phyloP scores from a whole-genome alignment of 1,140 invertebrate genomes.

The Amyelois transitella region DNA sequence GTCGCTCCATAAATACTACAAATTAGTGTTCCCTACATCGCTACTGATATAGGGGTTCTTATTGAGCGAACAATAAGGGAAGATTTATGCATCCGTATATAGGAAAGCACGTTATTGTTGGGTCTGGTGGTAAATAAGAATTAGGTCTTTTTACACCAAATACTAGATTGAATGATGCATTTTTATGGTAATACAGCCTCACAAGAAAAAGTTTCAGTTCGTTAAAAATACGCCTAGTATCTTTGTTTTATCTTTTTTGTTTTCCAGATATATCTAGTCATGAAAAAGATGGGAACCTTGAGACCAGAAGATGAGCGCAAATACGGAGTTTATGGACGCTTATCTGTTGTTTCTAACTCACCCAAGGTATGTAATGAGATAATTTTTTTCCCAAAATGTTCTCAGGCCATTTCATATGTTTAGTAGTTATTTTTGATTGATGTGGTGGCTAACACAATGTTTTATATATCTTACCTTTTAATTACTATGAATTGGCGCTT shows the following conservation, averaged over 20 bases:
- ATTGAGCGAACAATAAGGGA: no score
- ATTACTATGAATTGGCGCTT: conserved; percentile 28
- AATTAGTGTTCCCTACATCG: no score
- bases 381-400: conserved; percentile 7
- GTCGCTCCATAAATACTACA: no score
- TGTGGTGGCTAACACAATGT: conserved; percentile 27
- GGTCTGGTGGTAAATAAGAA: no score
- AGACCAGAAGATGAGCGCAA: conserved; percentile 74
- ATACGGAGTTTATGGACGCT: conserved; percentile 71
- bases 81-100: no score
- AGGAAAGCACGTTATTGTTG: no score
- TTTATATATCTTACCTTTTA: conserved; percentile 8
- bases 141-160: no score
- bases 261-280: conserved; percentile 73
- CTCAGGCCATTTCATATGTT: conserved; percentile 23
- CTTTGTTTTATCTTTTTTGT: not conserved
- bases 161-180: no score
- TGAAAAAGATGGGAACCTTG: conserved; percentile 76
- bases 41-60: no score
- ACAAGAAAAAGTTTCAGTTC: no score
- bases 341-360: conserved; percentile 47
- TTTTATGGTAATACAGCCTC: no score
- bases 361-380: conserved; percentile 38
- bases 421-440: not conserved
- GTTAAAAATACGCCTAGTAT: no score